Evolutionary conservation across 2,113 vertebrate species (phyloP).

Genomic region (Tragelaphus strepsiceros): DNA sequence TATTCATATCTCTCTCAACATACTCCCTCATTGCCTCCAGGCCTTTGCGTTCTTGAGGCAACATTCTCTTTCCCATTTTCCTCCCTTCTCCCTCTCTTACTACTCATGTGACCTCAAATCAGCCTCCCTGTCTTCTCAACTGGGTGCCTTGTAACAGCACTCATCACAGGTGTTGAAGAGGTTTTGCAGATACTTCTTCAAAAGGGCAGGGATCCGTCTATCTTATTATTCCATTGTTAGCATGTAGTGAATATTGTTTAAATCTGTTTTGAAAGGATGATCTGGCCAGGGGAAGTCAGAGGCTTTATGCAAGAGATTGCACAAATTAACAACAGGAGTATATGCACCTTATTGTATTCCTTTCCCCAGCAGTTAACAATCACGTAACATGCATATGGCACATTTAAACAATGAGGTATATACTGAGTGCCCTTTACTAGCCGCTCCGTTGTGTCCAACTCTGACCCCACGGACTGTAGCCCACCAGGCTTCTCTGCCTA

Average conservation of each 20-base stretch:
- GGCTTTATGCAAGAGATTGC: neutral
- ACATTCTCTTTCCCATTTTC: neutral
- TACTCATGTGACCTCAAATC: neutral
- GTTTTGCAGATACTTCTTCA: neutral
- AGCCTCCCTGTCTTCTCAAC: neutral
- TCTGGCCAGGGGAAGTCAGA: neutral
- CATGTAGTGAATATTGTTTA: neutral
- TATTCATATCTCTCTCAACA: neutral
- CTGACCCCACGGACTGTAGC: neutral
- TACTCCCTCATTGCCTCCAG: neutral
- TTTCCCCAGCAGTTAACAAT: neutral
- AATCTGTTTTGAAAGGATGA: neutral
- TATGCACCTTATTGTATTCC: neutral
- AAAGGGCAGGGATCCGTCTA: neutral
- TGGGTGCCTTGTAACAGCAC: neutral
- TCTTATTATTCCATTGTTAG: neutral
- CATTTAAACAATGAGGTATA: neutral
- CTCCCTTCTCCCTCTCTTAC: neutral
- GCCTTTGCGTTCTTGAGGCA: neutral
- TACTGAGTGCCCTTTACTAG: neutral
- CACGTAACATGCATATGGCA: neutral
- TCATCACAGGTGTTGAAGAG: neutral
- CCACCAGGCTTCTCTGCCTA: neutral
- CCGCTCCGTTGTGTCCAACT: neutral
- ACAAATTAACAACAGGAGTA: neutral